Base-by-base conservation (phyloP, 2,113 vertebrate genomes). In the Neomonachus schauinslandi region DNA sequence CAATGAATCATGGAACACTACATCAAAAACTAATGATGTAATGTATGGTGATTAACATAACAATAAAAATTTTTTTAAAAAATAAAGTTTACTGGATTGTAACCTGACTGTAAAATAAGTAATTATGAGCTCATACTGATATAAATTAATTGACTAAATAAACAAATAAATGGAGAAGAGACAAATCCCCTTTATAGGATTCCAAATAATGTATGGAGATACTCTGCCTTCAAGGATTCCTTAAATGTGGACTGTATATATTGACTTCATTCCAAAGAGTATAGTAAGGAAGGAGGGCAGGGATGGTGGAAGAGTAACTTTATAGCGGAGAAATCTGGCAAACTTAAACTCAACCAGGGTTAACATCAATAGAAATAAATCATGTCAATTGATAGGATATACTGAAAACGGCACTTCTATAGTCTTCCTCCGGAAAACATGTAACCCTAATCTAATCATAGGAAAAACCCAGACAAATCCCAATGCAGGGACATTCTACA, bases 71-170 rank as follows among this genome's bases (percentile, higher is more conserved):
- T 39, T 39, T 39, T 39, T 39, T 39, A 39, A 39, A 39, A 94
- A 96, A 91, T 69, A 57, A 96, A 89, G 22, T 39, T 90, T 71
- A 49, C 57, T 86, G 28, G 33, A 79, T 83, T 74, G 83, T 33
- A 95, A 59, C 7, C 28, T 24, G 8, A 91, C 3, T 53, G 51
- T 19, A 77, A 97, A 92, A 84, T 61, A 77, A 97, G 42, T 57
- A 79, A 63, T 67, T n/a, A 31, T 83, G 31, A 95, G 42, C 61
- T 15, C 63, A 92, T 53, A 71, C 7, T 92, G 28, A 77, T 53
- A 26, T 83, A 88, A 96, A 61, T 77, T 6, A 77, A 89, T 77
- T 89, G 51, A 42, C 39, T 59, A 24, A 91, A 91, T 31, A 95
- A 91, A 72, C 55, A 94, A 76, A 84, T 61, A 76, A 49, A 67